Conservation (phyloP, 2,113 vertebrate species). For the Muscicapa adusta region DNA sequence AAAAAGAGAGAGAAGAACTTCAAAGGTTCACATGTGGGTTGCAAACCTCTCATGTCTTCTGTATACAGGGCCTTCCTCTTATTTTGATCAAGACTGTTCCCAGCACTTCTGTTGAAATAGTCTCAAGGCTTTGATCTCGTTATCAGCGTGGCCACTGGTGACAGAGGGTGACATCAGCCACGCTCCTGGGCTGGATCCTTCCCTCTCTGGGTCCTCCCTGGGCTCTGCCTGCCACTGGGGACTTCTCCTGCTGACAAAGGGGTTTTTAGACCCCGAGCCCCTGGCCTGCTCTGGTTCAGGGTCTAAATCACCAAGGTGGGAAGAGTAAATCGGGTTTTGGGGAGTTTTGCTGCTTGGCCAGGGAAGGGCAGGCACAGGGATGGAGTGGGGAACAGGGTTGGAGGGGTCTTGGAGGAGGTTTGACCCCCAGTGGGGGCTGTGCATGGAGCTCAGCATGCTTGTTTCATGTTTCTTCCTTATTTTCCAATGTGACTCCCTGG, state of each 20-base stretch:
- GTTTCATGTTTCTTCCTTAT: background rate
- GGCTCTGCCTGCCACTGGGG: background rate
- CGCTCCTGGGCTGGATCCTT: background rate
- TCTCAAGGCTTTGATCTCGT: conserved; percentile 62
- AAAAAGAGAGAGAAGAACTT: conserved; percentile 9
- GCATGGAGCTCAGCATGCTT: background rate
- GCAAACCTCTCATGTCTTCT: conserved; percentile 64
- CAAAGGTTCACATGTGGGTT: conserved; percentile 65
- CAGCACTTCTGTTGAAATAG: conserved; percentile 53
- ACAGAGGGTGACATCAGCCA: background rate
- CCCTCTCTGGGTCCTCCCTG: background rate
- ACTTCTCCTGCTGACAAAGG: background rate
- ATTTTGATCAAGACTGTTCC: conserved; percentile 68
- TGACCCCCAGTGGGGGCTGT: background rate
- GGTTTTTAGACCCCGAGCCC: rapidly evolving
- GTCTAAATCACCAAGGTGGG: rapidly evolving
- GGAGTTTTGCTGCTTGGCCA: background rate
- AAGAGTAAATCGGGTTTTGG: rapidly evolving
- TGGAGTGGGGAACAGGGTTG: background rate
- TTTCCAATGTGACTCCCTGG: background rate
- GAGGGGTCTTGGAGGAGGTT: background rate
- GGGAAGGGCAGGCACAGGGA: background rate
- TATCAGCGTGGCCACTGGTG: conserved; percentile 55
- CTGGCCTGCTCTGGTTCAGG: rapidly evolving
- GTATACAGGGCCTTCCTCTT: conserved; percentile 65